Percentiles rank a stretch among this genome's conserved stretches.
phyloP scores from a whole-genome alignment of 2,797 vertebrate species.

The Heterohyrax brucei region DNA sequence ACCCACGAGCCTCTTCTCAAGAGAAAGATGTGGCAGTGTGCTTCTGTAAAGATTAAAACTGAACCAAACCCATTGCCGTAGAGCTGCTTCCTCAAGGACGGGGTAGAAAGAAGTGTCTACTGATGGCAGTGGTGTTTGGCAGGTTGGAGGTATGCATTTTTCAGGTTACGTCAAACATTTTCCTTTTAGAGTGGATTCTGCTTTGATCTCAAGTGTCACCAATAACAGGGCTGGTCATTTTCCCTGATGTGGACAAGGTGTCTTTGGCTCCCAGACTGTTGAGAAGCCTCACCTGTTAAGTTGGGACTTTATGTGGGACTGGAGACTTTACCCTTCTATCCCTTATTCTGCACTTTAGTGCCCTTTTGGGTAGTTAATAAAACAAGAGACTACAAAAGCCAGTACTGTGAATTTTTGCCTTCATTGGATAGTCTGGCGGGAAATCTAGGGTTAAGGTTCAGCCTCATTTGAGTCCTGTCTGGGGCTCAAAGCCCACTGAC shows the following conservation, averaged over 20 bases:
- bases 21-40: not conserved
- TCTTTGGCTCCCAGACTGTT: not conserved
- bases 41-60: not conserved
- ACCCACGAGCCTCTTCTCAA: not conserved
- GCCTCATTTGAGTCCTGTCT: slow-evolving; percentile 72
- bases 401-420: slow-evolving; percentile 52
- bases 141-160: slow-evolving; percentile 50
- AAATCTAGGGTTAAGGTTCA: slow-evolving; percentile 53
- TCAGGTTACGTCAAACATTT: slow-evolving; percentile 9
- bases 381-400: not conserved
- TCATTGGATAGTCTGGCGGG: not conserved
- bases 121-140: not conserved
- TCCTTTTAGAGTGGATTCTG: slow-evolving; percentile 39
- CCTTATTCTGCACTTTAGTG: not conserved
- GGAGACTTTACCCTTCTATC: not conserved
- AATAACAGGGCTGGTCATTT: not conserved
- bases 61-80: not conserved
- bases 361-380: slow-evolving; percentile 39
- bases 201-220: not conserved
- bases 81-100: not conserved
- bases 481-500: slow-evolving; percentile 6
- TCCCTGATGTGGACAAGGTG: not conserved
- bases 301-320: not conserved
- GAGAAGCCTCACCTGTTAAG: not conserved
- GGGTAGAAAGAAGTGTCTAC: too few species aligned